phyloP scores from a whole-genome alignment of 2,113 vertebrate species.

The Hippocampus zosterae region DNA sequence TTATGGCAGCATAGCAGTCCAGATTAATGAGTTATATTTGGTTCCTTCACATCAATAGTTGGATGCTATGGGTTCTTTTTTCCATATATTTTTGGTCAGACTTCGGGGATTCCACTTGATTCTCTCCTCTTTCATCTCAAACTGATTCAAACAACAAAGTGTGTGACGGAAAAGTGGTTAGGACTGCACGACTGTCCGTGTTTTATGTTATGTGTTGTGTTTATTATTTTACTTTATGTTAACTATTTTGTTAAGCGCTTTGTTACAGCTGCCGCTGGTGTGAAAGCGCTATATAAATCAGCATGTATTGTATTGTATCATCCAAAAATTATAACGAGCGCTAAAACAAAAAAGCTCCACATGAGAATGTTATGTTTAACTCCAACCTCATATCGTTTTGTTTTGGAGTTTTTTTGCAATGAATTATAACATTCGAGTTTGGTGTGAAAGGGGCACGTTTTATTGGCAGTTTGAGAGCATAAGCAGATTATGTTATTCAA shows the following conservation, averaged over 20 bases:
- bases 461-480: conserved; percentile 22
- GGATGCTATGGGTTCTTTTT: not conserved
- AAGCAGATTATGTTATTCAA: conserved; percentile 47
- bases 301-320: no score
- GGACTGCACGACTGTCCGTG: no score
- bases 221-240: no score
- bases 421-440: not conserved
- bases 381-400: no score
- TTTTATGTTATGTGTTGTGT: no score
- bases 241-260: no score
- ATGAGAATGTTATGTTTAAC: not conserved
- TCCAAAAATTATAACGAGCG: not conserved
- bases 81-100: not conserved
- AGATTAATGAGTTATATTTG: not conserved
- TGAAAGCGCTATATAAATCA: no score
- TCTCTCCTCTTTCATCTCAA: no score
- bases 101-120: not conserved
- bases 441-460: not conserved
- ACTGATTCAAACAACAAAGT: no score
- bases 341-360: not conserved
- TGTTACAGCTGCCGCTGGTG: no score
- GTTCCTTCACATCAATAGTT: not conserved
- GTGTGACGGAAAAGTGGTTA: no score
- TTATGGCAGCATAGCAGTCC: no score
- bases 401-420: not conserved